These are phyloP conservation scores for Fukomys damarensis DNA, from an alignment of 2,113 vertebrate species.

Conservation along the genomic window DNA sequence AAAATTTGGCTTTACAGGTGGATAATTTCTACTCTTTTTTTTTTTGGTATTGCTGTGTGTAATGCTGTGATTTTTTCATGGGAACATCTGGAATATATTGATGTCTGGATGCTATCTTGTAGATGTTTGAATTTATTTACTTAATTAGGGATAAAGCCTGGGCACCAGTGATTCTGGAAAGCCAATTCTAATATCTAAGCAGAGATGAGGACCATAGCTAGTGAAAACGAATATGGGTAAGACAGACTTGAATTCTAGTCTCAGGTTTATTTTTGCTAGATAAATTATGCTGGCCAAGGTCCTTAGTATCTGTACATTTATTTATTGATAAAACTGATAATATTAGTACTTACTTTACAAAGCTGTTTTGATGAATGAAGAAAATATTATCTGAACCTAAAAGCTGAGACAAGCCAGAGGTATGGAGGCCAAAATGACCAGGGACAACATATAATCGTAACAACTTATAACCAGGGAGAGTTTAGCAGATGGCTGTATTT, in stretches of 20 bases:
- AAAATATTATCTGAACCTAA: background rate
- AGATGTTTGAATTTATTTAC: background rate
- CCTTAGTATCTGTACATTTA: background rate
- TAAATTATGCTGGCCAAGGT: background rate
- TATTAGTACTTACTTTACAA: background rate
- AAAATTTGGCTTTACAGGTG: background rate
- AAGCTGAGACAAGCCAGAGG: slow-evolving; percentile 1
- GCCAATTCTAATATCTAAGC: background rate
- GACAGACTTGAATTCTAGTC: background rate
- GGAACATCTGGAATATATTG: background rate
- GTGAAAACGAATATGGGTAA: background rate
- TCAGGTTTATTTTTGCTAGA: background rate
- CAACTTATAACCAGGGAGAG: background rate
- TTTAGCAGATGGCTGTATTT: background rate
- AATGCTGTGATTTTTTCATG: background rate
- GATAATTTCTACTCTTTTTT: background rate
- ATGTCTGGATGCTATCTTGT: background rate
- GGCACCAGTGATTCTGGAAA: background rate
- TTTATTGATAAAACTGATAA: slow-evolving; percentile 30
- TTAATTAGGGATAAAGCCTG: background rate
- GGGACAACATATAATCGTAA: background rate
- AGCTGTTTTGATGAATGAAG: slow-evolving; percentile 6
- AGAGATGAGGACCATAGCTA: background rate
- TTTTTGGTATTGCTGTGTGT: background rate
- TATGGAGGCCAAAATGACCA: background rate